Conservation (phyloP, 2,113 vertebrate genomes). For the Elephantulus edwardii region DNA sequence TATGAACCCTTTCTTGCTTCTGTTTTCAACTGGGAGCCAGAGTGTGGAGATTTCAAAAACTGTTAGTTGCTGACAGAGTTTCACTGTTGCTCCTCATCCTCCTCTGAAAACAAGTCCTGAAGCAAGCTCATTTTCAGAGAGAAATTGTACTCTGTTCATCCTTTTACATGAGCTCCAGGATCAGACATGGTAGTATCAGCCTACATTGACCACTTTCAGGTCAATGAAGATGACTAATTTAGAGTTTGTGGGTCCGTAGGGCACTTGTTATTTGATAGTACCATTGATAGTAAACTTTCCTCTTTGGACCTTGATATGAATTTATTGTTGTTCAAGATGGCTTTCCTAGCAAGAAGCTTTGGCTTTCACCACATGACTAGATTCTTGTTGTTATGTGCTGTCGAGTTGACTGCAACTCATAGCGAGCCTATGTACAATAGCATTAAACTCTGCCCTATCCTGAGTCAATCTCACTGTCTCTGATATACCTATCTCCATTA, state of each 20-base stretch:
- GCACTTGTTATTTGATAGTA: neutral
- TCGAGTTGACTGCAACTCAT: too few relatives aligned
- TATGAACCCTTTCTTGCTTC: neutral
- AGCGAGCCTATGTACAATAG: too few relatives aligned
- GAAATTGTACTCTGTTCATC: neutral
- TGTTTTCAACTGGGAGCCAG: neutral
- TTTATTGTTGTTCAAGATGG: too few relatives aligned
- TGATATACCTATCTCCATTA: too few relatives aligned
- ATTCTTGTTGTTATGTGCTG: too few relatives aligned
- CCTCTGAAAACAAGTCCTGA: neutral
- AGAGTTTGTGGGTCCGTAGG: neutral
- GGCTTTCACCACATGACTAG: too few relatives aligned
- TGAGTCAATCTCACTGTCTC: too few relatives aligned
- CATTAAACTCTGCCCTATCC: too few relatives aligned
- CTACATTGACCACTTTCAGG: neutral
- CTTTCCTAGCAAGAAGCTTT: too few relatives aligned
- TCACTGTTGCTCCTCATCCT: fast-evolving
- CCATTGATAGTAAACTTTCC: neutral
- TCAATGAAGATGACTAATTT: neutral
- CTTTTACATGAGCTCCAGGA: neutral
- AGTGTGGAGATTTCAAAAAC: too few relatives aligned
- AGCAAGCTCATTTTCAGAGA: neutral
- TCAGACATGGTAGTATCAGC: neutral
- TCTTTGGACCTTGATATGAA: too few relatives aligned
- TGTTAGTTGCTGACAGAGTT: neutral